Conservation (phyloP, 2,113 vertebrate species). For the Elephantulus edwardii region DNA sequence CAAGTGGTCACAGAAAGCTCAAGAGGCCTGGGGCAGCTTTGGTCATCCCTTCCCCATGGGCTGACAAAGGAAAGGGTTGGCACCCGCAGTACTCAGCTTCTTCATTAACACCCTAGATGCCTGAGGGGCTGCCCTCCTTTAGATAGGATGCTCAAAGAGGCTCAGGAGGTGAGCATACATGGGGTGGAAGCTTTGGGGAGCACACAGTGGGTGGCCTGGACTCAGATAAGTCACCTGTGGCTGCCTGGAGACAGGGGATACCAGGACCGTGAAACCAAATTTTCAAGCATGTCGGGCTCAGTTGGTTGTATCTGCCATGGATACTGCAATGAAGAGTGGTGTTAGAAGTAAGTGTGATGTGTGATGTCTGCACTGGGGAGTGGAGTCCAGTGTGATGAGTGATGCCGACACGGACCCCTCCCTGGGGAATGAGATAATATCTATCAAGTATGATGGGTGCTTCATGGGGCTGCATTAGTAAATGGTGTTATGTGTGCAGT, state of each 20-base stretch:
- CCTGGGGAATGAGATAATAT: no score
- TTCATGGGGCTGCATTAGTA: no score
- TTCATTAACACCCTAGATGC: not conserved
- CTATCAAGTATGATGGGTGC: no score
- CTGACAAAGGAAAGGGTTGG: not conserved
- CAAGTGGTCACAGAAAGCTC: not conserved
- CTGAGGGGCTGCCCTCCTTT: not conserved
- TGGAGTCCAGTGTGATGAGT: no score
- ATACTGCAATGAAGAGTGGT: not conserved
- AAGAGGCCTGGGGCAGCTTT: not conserved
- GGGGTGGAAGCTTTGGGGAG: not conserved
- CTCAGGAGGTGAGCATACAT: not conserved
- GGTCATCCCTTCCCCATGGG: not conserved
- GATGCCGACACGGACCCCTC: no score
- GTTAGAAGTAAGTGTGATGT: no score
- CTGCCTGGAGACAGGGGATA: not conserved
- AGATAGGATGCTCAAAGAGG: not conserved
- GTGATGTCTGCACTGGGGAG: no score
- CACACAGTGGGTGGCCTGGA: no score
- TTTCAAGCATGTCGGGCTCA: not conserved
- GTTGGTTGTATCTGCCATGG: not conserved
- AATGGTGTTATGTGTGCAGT: no score
- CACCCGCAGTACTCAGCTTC: no score
- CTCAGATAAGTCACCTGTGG: fast-evolving
- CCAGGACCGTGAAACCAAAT: not conserved